These are phyloP conservation scores for Cuculus canorus DNA, from an alignment of 2,797 vertebrate genomes.

Conservation along the genomic window DNA sequence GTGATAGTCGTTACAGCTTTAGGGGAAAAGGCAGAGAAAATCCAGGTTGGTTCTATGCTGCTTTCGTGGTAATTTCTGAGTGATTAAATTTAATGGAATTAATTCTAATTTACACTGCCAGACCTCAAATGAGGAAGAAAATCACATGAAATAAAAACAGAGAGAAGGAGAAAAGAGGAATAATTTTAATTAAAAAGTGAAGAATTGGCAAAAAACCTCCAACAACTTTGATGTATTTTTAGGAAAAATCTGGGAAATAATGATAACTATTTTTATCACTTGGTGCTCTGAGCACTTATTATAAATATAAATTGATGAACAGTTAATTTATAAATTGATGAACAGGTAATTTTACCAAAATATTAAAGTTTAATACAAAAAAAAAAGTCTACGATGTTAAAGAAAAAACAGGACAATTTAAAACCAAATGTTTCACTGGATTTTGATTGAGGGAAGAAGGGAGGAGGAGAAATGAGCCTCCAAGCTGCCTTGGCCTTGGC, in stretches of 20 bases:
- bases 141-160: neutral
- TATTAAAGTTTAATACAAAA: neutral
- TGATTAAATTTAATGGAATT: neutral
- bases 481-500: neutral
- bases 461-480: neutral
- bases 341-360: neutral
- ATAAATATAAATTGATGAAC: too few relatives aligned
- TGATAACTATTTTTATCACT: neutral
- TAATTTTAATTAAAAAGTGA: neutral
- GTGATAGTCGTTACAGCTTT: neutral
- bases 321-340: neutral
- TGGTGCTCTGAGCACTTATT: neutral
- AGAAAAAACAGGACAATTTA: rapidly evolving
- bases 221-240: neutral
- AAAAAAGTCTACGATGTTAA: neutral
- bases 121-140: neutral
- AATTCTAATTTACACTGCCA: neutral
- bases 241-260: neutral
- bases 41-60: rapidly evolving
- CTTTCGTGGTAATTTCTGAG: neutral
- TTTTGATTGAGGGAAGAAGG: neutral
- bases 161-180: neutral
- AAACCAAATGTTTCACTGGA: neutral
- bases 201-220: neutral
- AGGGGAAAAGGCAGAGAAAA: neutral